Base-by-base conservation (phyloP, 1,140 invertebrate species). In the Lordiphosa mommai region DNA sequence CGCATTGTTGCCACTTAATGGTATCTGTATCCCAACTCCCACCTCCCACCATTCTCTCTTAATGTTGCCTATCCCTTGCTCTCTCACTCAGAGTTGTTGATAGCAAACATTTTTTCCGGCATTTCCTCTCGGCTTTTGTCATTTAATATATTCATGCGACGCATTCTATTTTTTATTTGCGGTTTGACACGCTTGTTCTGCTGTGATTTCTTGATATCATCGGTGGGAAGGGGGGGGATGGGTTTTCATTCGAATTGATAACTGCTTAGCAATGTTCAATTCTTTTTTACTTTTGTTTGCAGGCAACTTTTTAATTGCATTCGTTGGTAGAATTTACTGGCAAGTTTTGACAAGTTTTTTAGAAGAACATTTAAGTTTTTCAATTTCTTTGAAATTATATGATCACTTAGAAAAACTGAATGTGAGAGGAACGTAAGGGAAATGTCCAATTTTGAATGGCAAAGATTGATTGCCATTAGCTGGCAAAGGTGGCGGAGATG, bases 161-260 rank as follows among this genome's bases (percentile, higher is more conserved):
- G 67, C 52, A 61, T 23, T 38, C 13, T 43, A 12, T 55, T 72
- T 79, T 76, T 86, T 86, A 67, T 86, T 86, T 74, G 79, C 79
- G 73, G 72, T 86, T 84, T 87, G 84, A 87, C 77, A 87, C 84
- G 84, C 84, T 87, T 77, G 72, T 84, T 79, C 69, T 87, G 84
- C 53, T 71, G 38, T 46, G 38, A 72, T 68, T 66, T 58, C 13
- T 23, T 10, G 63, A 84, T 84, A 69, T 56, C 58, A 67, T 71
- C 55, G 27, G 10, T 9, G n/a, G 17, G 9, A 16, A n/a, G 1
- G 10, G 10, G 30, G 36, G 12, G 2, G 29, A 27, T 17, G 30
- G 13, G 33, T 30, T 12, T 29, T 29, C 36, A 65, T 65, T 56
- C 43, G 30, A 27, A 56, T 48, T 47, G 32, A 27, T 13, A 43